These are phyloP conservation scores for Opisthograptis luteolata DNA, from an alignment of 2,888 invertebrate species.

Conservation along the genomic window DNA sequence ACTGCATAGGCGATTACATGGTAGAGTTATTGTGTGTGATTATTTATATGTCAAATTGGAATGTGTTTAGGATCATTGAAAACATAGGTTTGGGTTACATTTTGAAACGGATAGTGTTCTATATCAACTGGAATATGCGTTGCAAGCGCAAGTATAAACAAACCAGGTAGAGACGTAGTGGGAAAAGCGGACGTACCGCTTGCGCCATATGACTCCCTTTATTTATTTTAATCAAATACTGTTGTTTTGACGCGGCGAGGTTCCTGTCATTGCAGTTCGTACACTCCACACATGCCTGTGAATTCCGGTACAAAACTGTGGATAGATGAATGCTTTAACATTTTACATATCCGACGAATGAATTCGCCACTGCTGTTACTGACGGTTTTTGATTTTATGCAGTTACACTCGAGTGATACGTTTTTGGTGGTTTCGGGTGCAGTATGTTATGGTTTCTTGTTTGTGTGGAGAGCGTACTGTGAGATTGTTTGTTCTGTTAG, in stretches of 20 bases:
- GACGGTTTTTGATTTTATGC: constrained; percentile 70
- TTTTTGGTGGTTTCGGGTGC: constrained; percentile 69
- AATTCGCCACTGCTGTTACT: constrained; percentile 68
- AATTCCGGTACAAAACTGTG: constrained; percentile 65
- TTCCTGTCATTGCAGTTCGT: constrained; percentile 71
- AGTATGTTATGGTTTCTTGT: constrained; percentile 33
- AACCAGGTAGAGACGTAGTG: too few species aligned
- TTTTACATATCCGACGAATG: constrained; percentile 81
- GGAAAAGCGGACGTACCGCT: constrained; percentile 34
- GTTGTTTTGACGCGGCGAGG: constrained; percentile 74
- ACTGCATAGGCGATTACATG: constrained; percentile 40
- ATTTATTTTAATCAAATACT: constrained; percentile 80
- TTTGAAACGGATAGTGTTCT: constrained; percentile 38
- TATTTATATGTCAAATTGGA: constrained; percentile 38
- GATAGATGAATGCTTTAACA: constrained; percentile 81
- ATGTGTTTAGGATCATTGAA: constrained; percentile 25
- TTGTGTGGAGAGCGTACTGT: constrained; percentile 46
- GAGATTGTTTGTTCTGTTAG: neutral
- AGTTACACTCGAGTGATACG: constrained; percentile 63
- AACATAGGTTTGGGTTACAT: constrained; percentile 35
- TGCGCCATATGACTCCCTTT: constrained; percentile 66
- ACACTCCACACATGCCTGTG: constrained; percentile 69
- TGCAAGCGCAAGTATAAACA: too few species aligned
- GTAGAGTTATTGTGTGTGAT: constrained; percentile 40
- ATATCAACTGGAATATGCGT: constrained; percentile 39